Base-by-base conservation (phyloP, 2,797 vertebrate genomes). In the Diglossa cyanea region DNA sequence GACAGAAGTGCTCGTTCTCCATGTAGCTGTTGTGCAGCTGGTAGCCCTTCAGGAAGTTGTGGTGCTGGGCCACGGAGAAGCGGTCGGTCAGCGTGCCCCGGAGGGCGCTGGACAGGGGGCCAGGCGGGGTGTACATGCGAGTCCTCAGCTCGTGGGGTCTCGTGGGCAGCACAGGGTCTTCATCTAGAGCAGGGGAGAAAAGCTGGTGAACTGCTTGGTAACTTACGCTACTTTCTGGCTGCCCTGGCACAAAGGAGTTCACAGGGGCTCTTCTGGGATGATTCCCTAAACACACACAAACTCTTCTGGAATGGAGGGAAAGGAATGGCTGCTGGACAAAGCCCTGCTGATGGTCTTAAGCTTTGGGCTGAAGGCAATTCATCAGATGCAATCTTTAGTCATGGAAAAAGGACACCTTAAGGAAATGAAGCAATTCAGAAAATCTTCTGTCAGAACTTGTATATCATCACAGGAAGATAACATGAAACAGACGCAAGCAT, bases 1-100 rank as follows among this genome's bases (percentile, higher is more conserved):
- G 88, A 9, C 91, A 94, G 94, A 99, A 99, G 53, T 98, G 89
- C 6, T 90, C 9, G 4, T 98, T 96, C 60, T 98, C 92, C 30
- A 97, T 93, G 96, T 99, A 99, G 89, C 44, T 76, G 9, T 94
- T 97, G 48, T 98, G 98, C 62, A 98, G 96, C 80, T 98, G 97
- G 90, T 99, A 96, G 9, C 98, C 99, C 24, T 93, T 94, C 48
- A 99, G 96, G 96, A 98, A 99, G 77, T 99, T 99, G 96, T 98
- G 98, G 54, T 97, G 98, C 77, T 98, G 95, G n/a, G 98, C 98
- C 3, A 97, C 98, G 0, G 98, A 98, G 63, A 97, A 83, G 44
- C 98, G 97, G 37, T 98, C 88, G 2, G 98, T 98, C 70, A 98
- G 66, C 0, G 96, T 80, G 3, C 96, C 97, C 25, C 98, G 98